phyloP scores from a whole-genome alignment of 1,140 invertebrate genomes.

The Leptopilina boulardi region DNA sequence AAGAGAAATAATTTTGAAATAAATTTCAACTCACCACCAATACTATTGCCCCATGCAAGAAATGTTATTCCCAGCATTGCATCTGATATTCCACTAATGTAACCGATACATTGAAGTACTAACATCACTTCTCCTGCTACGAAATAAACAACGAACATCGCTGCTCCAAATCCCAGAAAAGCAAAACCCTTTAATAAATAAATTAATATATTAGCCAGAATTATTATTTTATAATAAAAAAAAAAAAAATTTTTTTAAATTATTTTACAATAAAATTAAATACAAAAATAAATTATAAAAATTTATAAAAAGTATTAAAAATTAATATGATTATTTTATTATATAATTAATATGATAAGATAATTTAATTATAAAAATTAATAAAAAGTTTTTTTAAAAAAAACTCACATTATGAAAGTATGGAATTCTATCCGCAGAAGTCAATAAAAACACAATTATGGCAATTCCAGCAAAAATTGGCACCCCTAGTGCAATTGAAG shows the following conservation, averaged over 20 bases:
- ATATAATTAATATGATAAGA: background rate
- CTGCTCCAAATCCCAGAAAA: slow-evolving; percentile 80
- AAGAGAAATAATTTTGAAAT: background rate
- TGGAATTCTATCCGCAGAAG: slow-evolving; percentile 55
- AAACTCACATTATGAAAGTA: slow-evolving; percentile 68
- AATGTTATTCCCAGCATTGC: slow-evolving; percentile 83
- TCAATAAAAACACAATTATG: slow-evolving; percentile 62
- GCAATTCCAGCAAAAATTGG: slow-evolving; percentile 50
- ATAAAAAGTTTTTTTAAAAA: slow-evolving; percentile 10
- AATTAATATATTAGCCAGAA: too few species aligned
- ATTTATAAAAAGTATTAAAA: too few species aligned
- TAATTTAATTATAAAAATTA: background rate
- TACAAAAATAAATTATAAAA: too few species aligned
- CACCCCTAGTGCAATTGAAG: slow-evolving; percentile 54
- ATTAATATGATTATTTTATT: too few species aligned
- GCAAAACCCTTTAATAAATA: slow-evolving; percentile 74
- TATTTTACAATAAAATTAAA: background rate
- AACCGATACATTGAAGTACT: slow-evolving; percentile 79
- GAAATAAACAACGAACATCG: slow-evolving; percentile 82
- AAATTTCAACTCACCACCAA: slow-evolving; percentile 78
- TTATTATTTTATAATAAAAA: background rate
- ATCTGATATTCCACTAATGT: slow-evolving; percentile 79
- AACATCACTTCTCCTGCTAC: slow-evolving; percentile 83
- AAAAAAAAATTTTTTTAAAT: background rate
- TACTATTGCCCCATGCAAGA: slow-evolving; percentile 84